Evolutionary conservation across 2,113 vertebrate species (phyloP), one percentile per base, ranked within the genome.

Genomic region (Oncorhynchus nerka): DNA sequence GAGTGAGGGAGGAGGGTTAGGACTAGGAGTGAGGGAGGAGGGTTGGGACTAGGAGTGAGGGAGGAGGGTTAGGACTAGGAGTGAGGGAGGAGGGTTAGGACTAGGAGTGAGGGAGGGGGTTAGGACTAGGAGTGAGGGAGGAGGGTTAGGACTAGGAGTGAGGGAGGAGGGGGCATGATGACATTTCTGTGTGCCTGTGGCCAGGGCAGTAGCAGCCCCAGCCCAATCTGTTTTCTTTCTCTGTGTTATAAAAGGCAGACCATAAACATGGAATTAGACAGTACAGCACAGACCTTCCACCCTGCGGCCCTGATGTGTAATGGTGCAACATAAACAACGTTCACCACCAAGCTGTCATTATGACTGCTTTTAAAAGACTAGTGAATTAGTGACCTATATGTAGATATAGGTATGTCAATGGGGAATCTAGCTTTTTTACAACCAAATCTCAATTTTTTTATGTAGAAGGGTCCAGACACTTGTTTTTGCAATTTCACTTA

Each of bases 211-310:
- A 78, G 80, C 81, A 75, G 39, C 39, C 39, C 2, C 39, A 11
- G 81, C 81, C 88, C 85, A 62, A n/a, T 22, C 69, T 45, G 39
- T 45, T 45, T 11, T 45, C 39, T 45, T 9, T 45, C 39, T 45
- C 39, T 11, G 39, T 45, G 9, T 45, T 45, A 45, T 45, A 45
- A 93, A 93, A 93, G 90, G 89, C 87, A 90, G 89, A 84, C 90
- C 90, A 88, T 89, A 93, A 93, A 93, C 89, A 87, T 92, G 88
- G 90, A 91, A 91, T 92, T 91, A 93, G 87, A 87, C 88, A 84
- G 90, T 32, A 81, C 86, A 83, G 86, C 85, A 86, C 88, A 88
- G 83, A 84, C 87, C 78, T 84, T 88, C 80, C 82, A 67, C 85
- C 84, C 81, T 82, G 86, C 11, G 74, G 85, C 82, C 80, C 80